phyloP scores from a whole-genome alignment of 2,888 invertebrate genomes.

The Eulithis prunata region DNA sequence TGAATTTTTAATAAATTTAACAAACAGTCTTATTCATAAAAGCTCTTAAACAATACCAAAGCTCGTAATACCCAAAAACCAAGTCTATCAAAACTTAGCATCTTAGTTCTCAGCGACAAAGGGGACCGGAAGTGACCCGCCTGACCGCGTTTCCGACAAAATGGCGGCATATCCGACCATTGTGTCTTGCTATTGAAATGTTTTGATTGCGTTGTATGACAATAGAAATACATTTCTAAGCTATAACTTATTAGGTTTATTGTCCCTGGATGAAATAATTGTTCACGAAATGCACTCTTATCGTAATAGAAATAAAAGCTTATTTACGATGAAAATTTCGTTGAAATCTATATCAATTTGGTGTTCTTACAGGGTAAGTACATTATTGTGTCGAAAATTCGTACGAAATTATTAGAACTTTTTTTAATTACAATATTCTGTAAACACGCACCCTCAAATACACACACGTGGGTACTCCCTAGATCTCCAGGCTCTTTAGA shows the following conservation, averaged over 20 bases:
- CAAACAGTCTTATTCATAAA: neutral
- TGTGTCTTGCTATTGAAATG: constrained; percentile 33
- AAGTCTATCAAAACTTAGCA: constrained; percentile 16
- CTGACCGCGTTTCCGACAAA: constrained; percentile 42
- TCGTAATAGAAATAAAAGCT: neutral
- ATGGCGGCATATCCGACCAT: constrained; percentile 39
- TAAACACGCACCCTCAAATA: no score
- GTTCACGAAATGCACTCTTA: neutral
- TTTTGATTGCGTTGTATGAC: constrained; percentile 28
- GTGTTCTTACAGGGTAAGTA: no score
- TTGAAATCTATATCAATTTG: no score
- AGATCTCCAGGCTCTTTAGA: no score
- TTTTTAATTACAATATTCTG: no score
- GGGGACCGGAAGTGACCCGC: constrained; percentile 40
- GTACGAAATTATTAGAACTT: no score
- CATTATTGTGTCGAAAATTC: no score
- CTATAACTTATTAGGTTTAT: constrained; percentile 16
- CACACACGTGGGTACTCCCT: no score
- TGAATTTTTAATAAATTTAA: no score
- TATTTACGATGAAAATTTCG: neutral
- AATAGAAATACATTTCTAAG: constrained; percentile 17
- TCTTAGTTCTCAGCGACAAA: constrained; percentile 34
- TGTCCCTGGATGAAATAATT: neutral
- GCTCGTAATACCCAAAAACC: constrained; percentile 1
- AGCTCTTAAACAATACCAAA: constrained; percentile 6